Evolutionary conservation across 2,797 vertebrate species (phyloP).

Genomic region (Mormyrops boulengeri): DNA sequence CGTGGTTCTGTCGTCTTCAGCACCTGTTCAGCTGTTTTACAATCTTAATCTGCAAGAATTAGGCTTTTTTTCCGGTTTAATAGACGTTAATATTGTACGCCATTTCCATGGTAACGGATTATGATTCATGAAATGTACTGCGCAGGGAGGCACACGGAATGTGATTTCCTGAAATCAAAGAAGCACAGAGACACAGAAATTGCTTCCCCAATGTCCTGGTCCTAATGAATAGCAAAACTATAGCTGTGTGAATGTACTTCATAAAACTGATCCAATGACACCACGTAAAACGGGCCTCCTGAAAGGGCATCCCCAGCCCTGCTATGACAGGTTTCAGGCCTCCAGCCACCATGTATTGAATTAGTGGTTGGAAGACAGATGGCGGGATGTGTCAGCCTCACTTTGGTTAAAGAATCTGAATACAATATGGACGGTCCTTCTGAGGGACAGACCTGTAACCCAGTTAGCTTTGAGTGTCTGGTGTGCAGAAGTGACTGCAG

Average conservation of each 20-base stretch:
- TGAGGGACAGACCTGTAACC: background rate
- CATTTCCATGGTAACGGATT: constrained; percentile 10
- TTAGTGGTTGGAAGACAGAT: background rate
- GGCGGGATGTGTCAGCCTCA: background rate
- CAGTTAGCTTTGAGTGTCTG: background rate
- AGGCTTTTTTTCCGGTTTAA: background rate
- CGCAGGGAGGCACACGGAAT: background rate
- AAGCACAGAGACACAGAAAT: background rate
- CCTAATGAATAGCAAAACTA: background rate
- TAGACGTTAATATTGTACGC: background rate
- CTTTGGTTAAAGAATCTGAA: background rate
- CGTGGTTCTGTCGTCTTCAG: background rate
- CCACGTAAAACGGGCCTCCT: background rate
- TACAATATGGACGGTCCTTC: constrained; percentile 6
- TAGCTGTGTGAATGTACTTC: background rate
- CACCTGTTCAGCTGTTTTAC: background rate
- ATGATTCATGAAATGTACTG: background rate
- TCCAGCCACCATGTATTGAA: background rate
- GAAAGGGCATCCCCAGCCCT: background rate
- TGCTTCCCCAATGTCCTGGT: background rate
- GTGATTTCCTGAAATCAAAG: background rate
- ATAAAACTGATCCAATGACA: background rate
- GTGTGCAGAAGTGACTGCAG: background rate
- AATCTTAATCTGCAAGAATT: background rate
- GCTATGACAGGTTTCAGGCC: background rate